Base-by-base conservation (phyloP, 2,113 vertebrate species). In the Apteryx owenii region DNA sequence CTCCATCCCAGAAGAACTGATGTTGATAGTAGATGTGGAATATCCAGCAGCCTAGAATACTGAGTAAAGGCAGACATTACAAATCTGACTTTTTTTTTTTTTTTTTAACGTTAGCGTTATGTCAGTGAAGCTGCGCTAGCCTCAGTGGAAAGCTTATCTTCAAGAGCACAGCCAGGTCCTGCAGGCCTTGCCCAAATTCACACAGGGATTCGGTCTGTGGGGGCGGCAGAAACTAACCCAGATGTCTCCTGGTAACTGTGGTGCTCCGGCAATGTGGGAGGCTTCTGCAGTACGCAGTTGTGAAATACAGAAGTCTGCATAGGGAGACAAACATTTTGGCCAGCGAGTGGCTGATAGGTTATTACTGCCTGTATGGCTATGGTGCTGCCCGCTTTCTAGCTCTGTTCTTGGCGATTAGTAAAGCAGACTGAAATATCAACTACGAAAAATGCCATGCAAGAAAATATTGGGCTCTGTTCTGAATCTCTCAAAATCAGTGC, bases 241-340 rank as follows among this genome's bases (percentile, higher is more conserved):
- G 50, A 7, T 78, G 15, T 2, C 26, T 73, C 64, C 54, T n/a
- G 23, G 50, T 56, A 70, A 51, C 29, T 31, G 48, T 14, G 7
- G 18, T 50, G 26, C 48, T 28, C 71, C 76, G 60, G 10, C 82
- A 73, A 58, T 9, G 26, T 26, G 22, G 18, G 68, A 72, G 70
- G 42, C 42, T 80, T 92, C 68, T 62, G 1, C 28, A 18, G 20
- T 2, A 11, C 0, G 0, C 16, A 25, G 44, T 29, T 62, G 79
- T 69, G 64, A 86, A 88, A 51, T 38, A 16, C 50, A 70, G 70
- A 73, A 6, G 1, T 64, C 36, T n/a, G 17, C 26, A 44, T 80
- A 58, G 58, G 70, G 65, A 58, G 46, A 53, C 6, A 42, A 77
- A 31, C 0, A 1, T 51, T 89, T 89, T 79, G 33, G 54, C 26